A percentile compares a stretch with the other conserved stretches of the same genome.
Conservation (phyloP, 2,797 vertebrate genomes). For the Trachurus trachurus region DNA sequence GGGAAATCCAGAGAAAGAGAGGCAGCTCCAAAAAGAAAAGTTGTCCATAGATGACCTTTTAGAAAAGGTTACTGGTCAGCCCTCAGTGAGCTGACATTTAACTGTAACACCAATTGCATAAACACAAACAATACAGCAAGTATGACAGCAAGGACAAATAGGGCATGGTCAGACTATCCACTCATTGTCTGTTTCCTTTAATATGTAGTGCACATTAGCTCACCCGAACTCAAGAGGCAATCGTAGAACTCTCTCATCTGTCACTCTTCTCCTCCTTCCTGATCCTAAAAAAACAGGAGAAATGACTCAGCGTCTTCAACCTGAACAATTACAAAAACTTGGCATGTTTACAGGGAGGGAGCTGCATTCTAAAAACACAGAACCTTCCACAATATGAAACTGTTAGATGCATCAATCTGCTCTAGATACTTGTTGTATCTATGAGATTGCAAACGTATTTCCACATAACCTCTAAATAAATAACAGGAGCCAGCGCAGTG, state of each 20-base stretch:
- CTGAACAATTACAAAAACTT: constrained; percentile 20
- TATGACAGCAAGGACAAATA: constrained; percentile 30
- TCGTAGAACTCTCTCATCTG: constrained; percentile 90
- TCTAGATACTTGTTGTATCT: background rate
- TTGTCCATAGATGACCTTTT: constrained; percentile 38
- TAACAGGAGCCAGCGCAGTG: background rate
- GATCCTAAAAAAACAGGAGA: constrained; percentile 81
- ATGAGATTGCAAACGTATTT: background rate
- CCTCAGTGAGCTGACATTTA: constrained; percentile 57
- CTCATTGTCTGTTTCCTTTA: constrained; percentile 25
- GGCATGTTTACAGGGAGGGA: background rate
- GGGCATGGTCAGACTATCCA: constrained; percentile 26
- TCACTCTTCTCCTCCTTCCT: constrained; percentile 90
- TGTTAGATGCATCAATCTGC: background rate
- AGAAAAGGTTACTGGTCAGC: constrained; percentile 51
- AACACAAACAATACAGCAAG: constrained; percentile 44
- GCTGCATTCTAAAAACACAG: background rate
- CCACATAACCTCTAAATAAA: background rate
- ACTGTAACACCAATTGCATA: constrained; percentile 36
- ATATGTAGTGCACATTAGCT: constrained; percentile 55
- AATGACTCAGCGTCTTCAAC: constrained; percentile 43
- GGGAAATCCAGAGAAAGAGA: background rate
- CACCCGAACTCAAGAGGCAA: constrained; percentile 95
- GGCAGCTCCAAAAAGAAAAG: constrained; percentile 30
- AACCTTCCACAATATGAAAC: background rate